Conservation (phyloP, 2,113 vertebrate genomes). For the Heteronetta atricapilla region DNA sequence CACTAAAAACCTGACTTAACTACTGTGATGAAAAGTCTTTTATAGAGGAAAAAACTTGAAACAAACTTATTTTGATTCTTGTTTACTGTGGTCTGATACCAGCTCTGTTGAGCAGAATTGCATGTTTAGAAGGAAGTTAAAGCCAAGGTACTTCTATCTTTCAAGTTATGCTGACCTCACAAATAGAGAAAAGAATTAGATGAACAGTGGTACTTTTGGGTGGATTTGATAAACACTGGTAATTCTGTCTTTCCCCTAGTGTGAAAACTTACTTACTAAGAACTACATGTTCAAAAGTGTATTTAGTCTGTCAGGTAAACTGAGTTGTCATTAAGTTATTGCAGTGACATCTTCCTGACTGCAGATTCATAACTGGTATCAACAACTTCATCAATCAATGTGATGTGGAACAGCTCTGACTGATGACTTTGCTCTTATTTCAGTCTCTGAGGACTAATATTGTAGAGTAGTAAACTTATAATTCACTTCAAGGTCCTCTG, state of each 20-base stretch:
- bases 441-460: not conserved
- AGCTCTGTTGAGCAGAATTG: not conserved
- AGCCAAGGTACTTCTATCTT: accelerated
- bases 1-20: not conserved
- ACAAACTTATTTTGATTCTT: not conserved
- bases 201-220: accelerated
- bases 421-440: not conserved
- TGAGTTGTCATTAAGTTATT: not conserved
- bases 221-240: too few relatives aligned
- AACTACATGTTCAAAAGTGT: not conserved
- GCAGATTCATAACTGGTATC: not conserved
- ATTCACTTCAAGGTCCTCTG: not conserved
- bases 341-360: not conserved
- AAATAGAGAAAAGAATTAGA: not conserved
- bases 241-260: not conserved
- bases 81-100: not conserved
- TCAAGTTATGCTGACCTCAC: not conserved
- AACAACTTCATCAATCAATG: not conserved
- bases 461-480: not conserved
- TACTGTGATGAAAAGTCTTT: not conserved
- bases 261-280: not conserved
- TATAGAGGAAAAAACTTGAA: not conserved
- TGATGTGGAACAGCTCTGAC: not conserved
- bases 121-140: not conserved
- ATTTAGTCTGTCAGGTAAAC: not conserved